Percentiles rank a stretch among this genome's conserved stretches.
Evolutionary conservation across 1,140 invertebrate species (phyloP).

Genomic region (Zaprionus davidi): DNA sequence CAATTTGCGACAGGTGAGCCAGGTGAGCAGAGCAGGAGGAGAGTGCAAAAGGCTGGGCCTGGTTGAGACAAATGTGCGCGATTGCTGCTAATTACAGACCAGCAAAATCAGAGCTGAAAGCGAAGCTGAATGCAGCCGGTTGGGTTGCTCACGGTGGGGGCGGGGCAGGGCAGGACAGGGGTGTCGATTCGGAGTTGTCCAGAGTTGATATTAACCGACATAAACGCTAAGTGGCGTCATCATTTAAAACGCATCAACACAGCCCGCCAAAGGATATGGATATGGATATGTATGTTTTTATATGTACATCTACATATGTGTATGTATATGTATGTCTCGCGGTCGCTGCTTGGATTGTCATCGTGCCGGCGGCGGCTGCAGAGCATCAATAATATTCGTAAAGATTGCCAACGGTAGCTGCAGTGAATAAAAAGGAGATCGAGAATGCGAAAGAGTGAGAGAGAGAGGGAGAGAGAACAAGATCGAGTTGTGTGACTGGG

Average conservation of each 20-base stretch:
- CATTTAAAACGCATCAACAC: slow-evolving; percentile 84
- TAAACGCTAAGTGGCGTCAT: slow-evolving; percentile 84
- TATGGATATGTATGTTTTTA: slow-evolving; percentile 44
- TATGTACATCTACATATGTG: slow-evolving; percentile 45
- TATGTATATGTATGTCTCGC: slow-evolving; percentile 5
- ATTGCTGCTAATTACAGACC: slow-evolving; percentile 82
- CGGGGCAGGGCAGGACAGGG: slow-evolving; percentile 8
- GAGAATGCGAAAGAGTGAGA: not conserved
- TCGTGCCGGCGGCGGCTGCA: slow-evolving; percentile 48
- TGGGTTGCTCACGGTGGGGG: not conserved
- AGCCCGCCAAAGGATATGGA: slow-evolving; percentile 73
- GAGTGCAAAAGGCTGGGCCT: slow-evolving; percentile 22
- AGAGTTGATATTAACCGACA: slow-evolving; percentile 78
- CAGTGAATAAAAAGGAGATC: slow-evolving; percentile 1
- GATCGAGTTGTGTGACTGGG: not conserved
- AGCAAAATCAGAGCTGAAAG: slow-evolving; percentile 26
- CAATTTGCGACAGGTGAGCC: slow-evolving; percentile 65
- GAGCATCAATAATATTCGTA: slow-evolving; percentile 76
- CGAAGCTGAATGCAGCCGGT: slow-evolving; percentile 10
- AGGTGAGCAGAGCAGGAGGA: not conserved
- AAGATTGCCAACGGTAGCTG: slow-evolving; percentile 72
- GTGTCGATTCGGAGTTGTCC: not conserved
- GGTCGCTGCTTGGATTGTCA: slow-evolving; percentile 58
- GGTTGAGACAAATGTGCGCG: slow-evolving; percentile 71
- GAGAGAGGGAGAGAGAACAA: not conserved